Percentiles rank a stretch among this genome's conserved stretches.
These are phyloP conservation scores for Hymenopus coronatus DNA, from an alignment of 2,888 invertebrate genomes.

Conservation along the genomic window DNA sequence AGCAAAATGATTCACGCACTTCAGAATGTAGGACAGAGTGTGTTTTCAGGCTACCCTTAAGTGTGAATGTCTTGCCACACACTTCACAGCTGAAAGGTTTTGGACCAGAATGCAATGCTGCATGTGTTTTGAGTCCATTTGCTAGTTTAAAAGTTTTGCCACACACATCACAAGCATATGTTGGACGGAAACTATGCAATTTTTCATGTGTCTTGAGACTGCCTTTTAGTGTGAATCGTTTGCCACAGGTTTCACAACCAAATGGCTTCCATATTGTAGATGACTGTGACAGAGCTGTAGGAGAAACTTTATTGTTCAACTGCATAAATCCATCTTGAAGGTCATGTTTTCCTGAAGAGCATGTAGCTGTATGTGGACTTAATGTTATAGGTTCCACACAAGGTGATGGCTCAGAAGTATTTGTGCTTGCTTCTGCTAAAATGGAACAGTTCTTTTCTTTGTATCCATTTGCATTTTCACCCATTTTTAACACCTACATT, in stretches of 20 bases:
- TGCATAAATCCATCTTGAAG: neutral
- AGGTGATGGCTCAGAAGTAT: neutral
- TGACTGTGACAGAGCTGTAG: neutral
- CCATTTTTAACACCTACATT: neutral
- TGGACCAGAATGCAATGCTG: neutral
- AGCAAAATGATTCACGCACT: conserved; percentile 2
- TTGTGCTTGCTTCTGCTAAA: neutral
- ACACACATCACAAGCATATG: conserved; percentile 9
- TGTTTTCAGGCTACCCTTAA: conserved; percentile 12
- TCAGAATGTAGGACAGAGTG: neutral
- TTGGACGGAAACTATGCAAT: conserved; percentile 2
- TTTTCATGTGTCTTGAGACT: conserved; percentile 14
- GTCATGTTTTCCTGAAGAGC: neutral
- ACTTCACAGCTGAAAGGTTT: conserved; percentile 7
- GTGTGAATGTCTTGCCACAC: conserved; percentile 11
- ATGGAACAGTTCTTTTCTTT: neutral
- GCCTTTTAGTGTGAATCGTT: conserved; percentile 7
- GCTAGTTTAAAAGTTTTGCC: conserved; percentile 9
- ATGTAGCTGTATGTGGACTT: neutral
- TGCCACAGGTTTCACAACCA: conserved; percentile 11
- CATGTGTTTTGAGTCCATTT: conserved; percentile 8
- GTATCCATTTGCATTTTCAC: neutral
- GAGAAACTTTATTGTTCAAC: neutral
- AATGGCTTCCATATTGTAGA: conserved; percentile 3
- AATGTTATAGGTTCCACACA: neutral